These are phyloP conservation scores for Apogon hyalosoma DNA, from an alignment of 2,797 vertebrate genomes.

Conservation along the genomic window DNA sequence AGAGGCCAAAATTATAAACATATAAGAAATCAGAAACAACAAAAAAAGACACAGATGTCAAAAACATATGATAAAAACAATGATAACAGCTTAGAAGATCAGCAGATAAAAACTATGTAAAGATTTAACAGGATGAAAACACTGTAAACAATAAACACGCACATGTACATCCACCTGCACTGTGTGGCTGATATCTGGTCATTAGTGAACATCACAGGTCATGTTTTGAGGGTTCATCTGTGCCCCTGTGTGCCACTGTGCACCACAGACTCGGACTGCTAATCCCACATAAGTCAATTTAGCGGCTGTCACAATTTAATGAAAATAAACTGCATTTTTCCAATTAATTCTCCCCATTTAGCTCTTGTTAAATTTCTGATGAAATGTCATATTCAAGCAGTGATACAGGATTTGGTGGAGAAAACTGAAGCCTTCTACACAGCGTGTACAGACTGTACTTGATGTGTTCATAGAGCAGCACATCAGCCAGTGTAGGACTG, in stretches of 20 bases:
- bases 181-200: not conserved
- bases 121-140: no score
- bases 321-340: slow-evolving; percentile 12
- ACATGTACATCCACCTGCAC: no score
- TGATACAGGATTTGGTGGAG: slow-evolving; percentile 1
- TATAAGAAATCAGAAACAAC: no score
- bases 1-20: no score
- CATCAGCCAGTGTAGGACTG: not conserved
- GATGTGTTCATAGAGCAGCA: not conserved
- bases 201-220: not conserved
- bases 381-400: not conserved
- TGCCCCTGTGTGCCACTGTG: not conserved
- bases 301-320: not conserved
- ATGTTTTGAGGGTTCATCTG: not conserved
- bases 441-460: not conserved
- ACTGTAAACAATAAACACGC: no score
- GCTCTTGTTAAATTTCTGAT: not conserved
- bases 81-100: no score
- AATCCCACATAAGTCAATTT: not conserved
- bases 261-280: not conserved
- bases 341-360: slow-evolving; percentile 8
- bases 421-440: not conserved
- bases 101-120: no score
- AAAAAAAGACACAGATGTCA: no score
- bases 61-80: no score